Conservation (phyloP, 2,888 invertebrate species). For the Ennomos erosarius region DNA sequence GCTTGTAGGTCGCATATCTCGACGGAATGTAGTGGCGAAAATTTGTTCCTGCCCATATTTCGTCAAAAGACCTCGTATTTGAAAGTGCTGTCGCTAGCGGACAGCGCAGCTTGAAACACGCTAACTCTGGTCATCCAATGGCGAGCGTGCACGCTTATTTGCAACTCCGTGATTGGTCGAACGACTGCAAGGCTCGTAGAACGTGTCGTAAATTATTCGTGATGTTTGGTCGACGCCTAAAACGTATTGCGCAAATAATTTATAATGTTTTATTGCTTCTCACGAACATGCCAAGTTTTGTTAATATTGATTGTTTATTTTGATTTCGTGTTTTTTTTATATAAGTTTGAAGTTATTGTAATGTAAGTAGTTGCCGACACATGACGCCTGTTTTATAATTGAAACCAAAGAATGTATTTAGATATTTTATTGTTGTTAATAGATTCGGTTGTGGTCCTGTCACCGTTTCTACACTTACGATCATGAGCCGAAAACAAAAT, state of each 20-base stretch:
- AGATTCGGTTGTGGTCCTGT: slow-evolving; percentile 1
- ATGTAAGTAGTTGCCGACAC: slow-evolving; percentile 9
- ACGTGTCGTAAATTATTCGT: not conserved
- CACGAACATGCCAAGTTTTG: slow-evolving; percentile 5
- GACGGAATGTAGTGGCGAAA: slow-evolving; percentile 21
- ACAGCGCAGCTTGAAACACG: not conserved
- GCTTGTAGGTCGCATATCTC: not conserved
- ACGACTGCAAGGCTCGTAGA: not conserved
- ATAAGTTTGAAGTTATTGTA: not conserved
- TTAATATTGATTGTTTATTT: slow-evolving; percentile 2
- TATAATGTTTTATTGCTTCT: slow-evolving; percentile 7
- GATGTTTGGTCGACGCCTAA: not conserved
- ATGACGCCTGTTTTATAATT: slow-evolving; percentile 19
- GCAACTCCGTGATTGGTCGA: not conserved
- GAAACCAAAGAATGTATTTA: slow-evolving; percentile 26
- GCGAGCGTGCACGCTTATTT: not conserved
- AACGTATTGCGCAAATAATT: slow-evolving; percentile 7
- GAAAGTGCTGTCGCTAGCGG: not conserved
- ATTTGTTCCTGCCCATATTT: slow-evolving; percentile 23
- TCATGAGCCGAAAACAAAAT: no score
- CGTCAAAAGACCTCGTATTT: slow-evolving; percentile 1
- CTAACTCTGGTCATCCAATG: not conserved
- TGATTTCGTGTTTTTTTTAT: no score
- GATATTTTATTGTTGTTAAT: slow-evolving; percentile 17
- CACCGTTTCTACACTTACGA: no score